These are phyloP conservation scores for Darevskia mixta DNA, from an alignment of 2,797 vertebrate species.

Conservation along the genomic window DNA sequence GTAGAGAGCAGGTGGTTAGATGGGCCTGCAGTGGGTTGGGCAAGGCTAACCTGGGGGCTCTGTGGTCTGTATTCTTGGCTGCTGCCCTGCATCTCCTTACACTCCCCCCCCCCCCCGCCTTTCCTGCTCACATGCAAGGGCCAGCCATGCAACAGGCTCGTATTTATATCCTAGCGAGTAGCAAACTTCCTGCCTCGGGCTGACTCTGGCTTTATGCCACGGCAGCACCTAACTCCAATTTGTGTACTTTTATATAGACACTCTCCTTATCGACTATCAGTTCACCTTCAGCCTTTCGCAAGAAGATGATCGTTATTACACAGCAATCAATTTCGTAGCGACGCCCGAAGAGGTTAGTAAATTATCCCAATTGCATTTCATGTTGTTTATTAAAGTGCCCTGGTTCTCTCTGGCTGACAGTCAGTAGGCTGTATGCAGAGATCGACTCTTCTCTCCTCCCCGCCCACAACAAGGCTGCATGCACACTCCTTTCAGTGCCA, in stretches of 20 bases:
- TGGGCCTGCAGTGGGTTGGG: background rate
- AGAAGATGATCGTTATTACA: constrained; percentile 98
- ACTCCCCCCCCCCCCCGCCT: too few relatives aligned
- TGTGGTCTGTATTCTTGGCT: background rate
- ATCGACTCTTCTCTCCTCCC: too few relatives aligned
- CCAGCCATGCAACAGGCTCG: too few relatives aligned
- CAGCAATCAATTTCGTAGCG: constrained; percentile 98
- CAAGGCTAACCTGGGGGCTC: background rate
- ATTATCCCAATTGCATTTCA: background rate
- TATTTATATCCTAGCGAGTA: too few relatives aligned
- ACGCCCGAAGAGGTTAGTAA: constrained; percentile 94
- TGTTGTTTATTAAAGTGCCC: background rate
- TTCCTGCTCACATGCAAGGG: too few relatives aligned
- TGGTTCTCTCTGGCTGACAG: background rate
- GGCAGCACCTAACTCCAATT: background rate
- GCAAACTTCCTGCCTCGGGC: fast-evolving
- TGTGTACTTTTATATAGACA: constrained; percentile 81
- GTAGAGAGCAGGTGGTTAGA: background rate
- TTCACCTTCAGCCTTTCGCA: constrained; percentile 99
- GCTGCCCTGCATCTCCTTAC: too few relatives aligned
- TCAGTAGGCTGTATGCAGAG: background rate
- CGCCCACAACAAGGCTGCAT: too few relatives aligned
- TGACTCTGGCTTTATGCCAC: background rate
- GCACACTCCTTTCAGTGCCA: background rate
- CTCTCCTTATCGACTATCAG: constrained; percentile 98